Base-by-base conservation (phyloP, 2,113 vertebrate species). In the Poeciliopsis prolifica region DNA sequence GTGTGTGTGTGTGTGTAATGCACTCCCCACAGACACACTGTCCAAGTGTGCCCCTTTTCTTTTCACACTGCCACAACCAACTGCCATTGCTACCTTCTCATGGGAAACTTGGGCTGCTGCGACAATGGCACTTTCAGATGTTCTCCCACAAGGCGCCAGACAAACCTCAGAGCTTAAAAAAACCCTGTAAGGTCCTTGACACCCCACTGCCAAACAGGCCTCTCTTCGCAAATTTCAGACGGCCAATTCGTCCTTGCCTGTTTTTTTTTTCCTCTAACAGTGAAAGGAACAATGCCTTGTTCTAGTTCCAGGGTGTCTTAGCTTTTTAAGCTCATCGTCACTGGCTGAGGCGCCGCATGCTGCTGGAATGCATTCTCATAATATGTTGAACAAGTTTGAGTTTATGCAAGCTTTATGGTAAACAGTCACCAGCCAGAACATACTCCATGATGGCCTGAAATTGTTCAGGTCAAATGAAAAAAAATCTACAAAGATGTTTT, bases 61-160 rank as follows among this genome's bases (percentile, higher is more conserved):
- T 44, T 33, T 29, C 60, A 64, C 71, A 51, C 48, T 7, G 0
- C 48, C 80, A 42, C 77, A 76, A 40, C 75, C 66, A 22, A 69
- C 69, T 54, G 61, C 78, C 61, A 73, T 22, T 9, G 30, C 40
- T 40, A n/a, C 72, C n/a, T 14, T 80, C 19, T 82, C 42, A 0
- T 68, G 79, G 84, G 74, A 74, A 44, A 77, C 68, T 74, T 60
- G 1, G 58, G 70, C 70, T 60, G 70, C 70, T 60, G 75, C 66
- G 81, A 87, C 78, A 85, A 66, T 3, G 30, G 65, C 77, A 65
- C 73, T 67, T 86, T 77, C 87, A 90, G 91, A 86, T 91, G 88
- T 85, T 87, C 66, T 86, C 82, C 88, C 89, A 74, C 4, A 61
- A 80, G 84, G 77, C 61, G 26, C 3, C 26, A 76, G 42, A 80